These are phyloP conservation scores for Neogobius melanostomus DNA, from an alignment of 2,113 vertebrate species.

Conservation along the genomic window DNA sequence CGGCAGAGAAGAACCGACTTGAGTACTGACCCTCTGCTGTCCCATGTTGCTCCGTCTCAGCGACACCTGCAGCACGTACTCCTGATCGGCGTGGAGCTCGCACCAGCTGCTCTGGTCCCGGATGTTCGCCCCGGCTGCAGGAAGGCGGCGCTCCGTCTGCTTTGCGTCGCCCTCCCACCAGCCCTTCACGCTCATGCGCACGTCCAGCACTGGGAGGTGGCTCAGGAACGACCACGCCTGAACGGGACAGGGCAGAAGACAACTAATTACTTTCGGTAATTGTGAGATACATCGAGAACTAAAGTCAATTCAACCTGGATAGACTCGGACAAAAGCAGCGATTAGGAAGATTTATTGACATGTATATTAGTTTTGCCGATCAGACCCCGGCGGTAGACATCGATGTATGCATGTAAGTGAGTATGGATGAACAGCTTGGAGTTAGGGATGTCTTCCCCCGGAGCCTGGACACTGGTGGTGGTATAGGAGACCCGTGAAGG, in stretches of 20 bases:
- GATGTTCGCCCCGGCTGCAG: constrained; percentile 58
- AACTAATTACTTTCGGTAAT: background rate
- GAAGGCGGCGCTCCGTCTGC: constrained; percentile 78
- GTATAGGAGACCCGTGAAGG: too few relatives aligned
- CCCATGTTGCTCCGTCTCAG: constrained; percentile 82
- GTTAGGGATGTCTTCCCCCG: too few relatives aligned
- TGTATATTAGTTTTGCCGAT: too few relatives aligned
- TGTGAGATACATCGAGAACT: too few relatives aligned
- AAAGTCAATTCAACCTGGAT: too few relatives aligned
- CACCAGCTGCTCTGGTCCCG: constrained; percentile 86
- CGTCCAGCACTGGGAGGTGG: constrained; percentile 86
- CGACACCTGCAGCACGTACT: constrained; percentile 93
- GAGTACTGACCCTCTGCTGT: constrained; percentile 83
- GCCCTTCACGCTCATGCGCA: constrained; percentile 87
- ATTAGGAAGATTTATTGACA: too few relatives aligned
- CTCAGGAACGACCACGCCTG: constrained; percentile 92
- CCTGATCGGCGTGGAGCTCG: constrained; percentile 90
- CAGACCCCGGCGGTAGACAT: too few relatives aligned
- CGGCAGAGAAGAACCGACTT: too few relatives aligned
- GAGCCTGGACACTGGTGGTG: too few relatives aligned
- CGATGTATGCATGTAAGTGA: too few relatives aligned
- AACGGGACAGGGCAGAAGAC: background rate
- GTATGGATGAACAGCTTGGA: too few relatives aligned
- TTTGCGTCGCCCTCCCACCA: constrained; percentile 83
- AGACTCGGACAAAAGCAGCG: too few relatives aligned